Evolutionary conservation across 2,888 invertebrate genomes (phyloP).

Genomic region (Cosmia pyralina): DNA sequence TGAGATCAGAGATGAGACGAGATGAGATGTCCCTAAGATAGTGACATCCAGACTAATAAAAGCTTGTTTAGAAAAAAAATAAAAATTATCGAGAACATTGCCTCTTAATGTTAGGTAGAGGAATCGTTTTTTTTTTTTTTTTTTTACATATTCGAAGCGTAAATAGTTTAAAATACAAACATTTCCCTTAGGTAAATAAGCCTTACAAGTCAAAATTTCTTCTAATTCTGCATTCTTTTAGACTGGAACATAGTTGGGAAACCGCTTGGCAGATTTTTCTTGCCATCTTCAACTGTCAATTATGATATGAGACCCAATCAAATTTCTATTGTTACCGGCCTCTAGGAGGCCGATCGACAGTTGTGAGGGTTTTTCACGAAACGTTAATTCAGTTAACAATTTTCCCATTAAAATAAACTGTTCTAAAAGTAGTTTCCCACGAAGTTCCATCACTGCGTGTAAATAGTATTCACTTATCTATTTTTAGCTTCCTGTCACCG

Average conservation of each 20-base stretch:
- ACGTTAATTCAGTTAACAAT: background rate
- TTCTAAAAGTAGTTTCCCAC: constrained; percentile 23
- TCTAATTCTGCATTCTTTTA: background rate
- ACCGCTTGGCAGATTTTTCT: background rate
- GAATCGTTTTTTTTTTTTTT: background rate
- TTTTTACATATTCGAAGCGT: background rate
- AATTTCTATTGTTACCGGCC: too few species aligned
- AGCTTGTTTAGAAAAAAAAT: too few species aligned
- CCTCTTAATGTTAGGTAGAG: background rate
- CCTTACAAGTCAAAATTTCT: background rate
- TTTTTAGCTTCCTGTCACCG: constrained; percentile 41
- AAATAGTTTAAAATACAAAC: background rate
- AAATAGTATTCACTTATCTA: constrained; percentile 18
- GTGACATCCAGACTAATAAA: too few species aligned
- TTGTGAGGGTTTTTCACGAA: background rate
- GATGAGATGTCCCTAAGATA: too few species aligned
- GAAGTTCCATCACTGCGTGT: constrained; percentile 1
- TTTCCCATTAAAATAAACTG: background rate
- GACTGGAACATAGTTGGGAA: background rate
- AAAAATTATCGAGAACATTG: too few species aligned
- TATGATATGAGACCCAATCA: too few species aligned
- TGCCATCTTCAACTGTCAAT: background rate
- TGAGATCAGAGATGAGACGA: too few species aligned
- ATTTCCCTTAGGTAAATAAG: background rate
- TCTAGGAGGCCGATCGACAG: too few species aligned